These are phyloP conservation scores for Pangasius krempfi DNA, from an alignment of 2,797 vertebrate genomes.

Conservation along the genomic window DNA sequence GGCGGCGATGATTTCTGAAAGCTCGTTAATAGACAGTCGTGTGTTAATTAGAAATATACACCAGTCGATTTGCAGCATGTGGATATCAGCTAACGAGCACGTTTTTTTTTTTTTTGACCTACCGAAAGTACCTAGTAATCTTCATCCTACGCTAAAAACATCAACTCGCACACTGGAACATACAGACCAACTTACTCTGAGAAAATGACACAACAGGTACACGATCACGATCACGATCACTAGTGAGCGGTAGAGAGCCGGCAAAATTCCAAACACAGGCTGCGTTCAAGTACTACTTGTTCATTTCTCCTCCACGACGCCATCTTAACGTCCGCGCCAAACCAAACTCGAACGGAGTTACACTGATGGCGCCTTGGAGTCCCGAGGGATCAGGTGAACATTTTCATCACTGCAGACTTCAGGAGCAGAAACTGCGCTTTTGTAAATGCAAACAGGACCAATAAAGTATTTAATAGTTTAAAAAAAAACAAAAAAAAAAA, in stretches of 20 bases:
- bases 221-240: not conserved
- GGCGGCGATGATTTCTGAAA: not conserved
- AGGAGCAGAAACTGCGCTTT: not conserved
- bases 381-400: not conserved
- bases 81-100: not conserved
- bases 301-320: not conserved
- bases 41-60: not conserved
- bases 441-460: no score
- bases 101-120: not conserved
- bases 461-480: not conserved
- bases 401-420: not conserved
- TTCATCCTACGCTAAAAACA: not conserved
- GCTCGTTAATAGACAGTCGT: not conserved
- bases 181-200: not conserved
- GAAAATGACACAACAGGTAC: not conserved
- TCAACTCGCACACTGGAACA: not conserved
- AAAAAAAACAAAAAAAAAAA: not conserved
- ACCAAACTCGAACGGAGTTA: not conserved
- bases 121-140: slow-evolving; percentile 13
- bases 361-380: not conserved
- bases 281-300: not conserved
- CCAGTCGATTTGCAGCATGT: not conserved
- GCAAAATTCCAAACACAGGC: not conserved
- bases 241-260: not conserved
- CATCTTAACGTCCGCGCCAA: not conserved